A percentile compares a stretch with the other conserved stretches of the same genome.
Evolutionary conservation across 2,797 vertebrate genomes (phyloP).

Genomic region (Discoglossus pictus): DNA sequence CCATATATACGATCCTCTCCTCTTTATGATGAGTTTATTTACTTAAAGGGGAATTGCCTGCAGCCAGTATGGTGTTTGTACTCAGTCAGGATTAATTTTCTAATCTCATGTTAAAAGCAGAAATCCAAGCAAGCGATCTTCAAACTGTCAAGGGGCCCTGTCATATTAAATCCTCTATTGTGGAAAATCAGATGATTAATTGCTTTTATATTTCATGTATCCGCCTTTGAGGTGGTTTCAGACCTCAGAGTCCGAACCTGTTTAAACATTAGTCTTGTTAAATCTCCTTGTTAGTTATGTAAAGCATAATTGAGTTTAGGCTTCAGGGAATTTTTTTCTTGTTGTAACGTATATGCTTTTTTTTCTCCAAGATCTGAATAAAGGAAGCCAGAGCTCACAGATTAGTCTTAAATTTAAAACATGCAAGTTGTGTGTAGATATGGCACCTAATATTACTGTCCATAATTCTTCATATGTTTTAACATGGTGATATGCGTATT

Average conservation of each 20-base stretch:
- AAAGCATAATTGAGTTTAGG: slow-evolving; percentile 65
- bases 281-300: slow-evolving; percentile 64
- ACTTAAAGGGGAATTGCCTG: slow-evolving; percentile 56
- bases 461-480: no score
- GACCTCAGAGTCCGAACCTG: slow-evolving; percentile 65
- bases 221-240: slow-evolving; percentile 66
- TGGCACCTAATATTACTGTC: no score
- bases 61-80: slow-evolving; percentile 48
- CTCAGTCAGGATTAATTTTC: slow-evolving; percentile 52
- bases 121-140: slow-evolving; percentile 37
- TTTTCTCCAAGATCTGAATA: slow-evolving; percentile 2
- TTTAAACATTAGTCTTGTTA: slow-evolving; percentile 70
- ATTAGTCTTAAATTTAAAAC: no score
- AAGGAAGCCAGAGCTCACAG: no score
- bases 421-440: no score
- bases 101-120: slow-evolving; percentile 39
- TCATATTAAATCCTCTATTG: slow-evolving; percentile 38
- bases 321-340: slow-evolving; percentile 65
- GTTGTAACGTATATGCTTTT: slow-evolving; percentile 59
- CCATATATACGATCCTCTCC: neutral
- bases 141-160: slow-evolving; percentile 34
- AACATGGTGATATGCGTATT: no score
- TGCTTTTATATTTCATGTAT: slow-evolving; percentile 58
- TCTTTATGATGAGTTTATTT: slow-evolving; percentile 39
- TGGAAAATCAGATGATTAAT: slow-evolving; percentile 40